These are phyloP conservation scores for Chromoteleia sp. DNA, from an alignment of 2,888 invertebrate genomes.

Conservation along the genomic window DNA sequence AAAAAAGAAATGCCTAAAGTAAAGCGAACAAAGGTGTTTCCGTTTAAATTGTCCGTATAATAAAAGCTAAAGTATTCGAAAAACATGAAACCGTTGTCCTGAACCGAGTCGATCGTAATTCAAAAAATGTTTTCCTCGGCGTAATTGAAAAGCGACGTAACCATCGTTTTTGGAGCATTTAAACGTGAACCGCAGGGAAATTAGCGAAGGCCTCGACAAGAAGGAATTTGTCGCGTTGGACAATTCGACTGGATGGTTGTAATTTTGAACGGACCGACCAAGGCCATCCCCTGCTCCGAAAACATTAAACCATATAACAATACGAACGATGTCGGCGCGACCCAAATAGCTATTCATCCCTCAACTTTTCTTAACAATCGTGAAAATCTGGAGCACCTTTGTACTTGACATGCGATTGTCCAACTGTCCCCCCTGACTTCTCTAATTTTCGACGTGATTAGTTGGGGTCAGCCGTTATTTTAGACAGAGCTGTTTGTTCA, in stretches of 20 bases:
- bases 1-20: too few species aligned
- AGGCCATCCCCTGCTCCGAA: slow-evolving; percentile 47
- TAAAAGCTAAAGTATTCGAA: too few species aligned
- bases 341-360: slow-evolving; percentile 47
- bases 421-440: slow-evolving; percentile 51
- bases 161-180: slow-evolving; percentile 42
- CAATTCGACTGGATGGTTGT: slow-evolving; percentile 27
- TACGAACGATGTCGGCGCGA: slow-evolving; percentile 39
- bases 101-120: too few species aligned
- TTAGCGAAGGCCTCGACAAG: too few species aligned
- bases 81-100: too few species aligned
- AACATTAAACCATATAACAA: slow-evolving; percentile 66
- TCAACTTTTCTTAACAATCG: slow-evolving; percentile 74
- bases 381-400: slow-evolving; percentile 79
- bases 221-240: slow-evolving; percentile 15
- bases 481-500: slow-evolving; percentile 26
- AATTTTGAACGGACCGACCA: slow-evolving; percentile 37
- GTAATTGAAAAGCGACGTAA: too few species aligned
- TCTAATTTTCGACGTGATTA: too few species aligned
- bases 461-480: slow-evolving; percentile 61
- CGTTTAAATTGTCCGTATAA: too few species aligned
- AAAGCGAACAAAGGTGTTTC: too few species aligned
- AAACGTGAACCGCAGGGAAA: slow-evolving; percentile 46
- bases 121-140: not conserved
- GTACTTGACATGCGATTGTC: slow-evolving; percentile 36